Evolutionary conservation across 92 coral and sea anemone species (phyloP).

Genomic region (Phymanthus crucifer): DNA sequence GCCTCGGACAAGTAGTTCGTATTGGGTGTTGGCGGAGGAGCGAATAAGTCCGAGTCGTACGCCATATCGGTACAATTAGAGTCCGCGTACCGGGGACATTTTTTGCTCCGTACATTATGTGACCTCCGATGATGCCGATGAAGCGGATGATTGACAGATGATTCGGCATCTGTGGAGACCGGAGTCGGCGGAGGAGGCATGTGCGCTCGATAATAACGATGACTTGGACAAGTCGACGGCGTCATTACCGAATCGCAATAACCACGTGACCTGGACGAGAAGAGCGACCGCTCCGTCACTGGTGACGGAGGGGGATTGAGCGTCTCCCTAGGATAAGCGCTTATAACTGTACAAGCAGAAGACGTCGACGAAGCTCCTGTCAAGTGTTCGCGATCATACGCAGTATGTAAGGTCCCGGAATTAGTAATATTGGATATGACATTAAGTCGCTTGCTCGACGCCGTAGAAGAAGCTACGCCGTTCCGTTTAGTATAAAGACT

Average conservation of each 20-base stretch:
- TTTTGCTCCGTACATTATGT: slow-evolving; percentile 61
- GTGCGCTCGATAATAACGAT: slow-evolving; percentile 78
- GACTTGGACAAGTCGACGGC: slow-evolving; percentile 89
- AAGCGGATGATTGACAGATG: slow-evolving; percentile 59
- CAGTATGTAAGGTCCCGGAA: slow-evolving; percentile 76
- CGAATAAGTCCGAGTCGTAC: slow-evolving; percentile 80
- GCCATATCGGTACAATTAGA: slow-evolving; percentile 71
- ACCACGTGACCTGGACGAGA: slow-evolving; percentile 76
- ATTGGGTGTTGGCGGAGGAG: slow-evolving; percentile 98
- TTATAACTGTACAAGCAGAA: slow-evolving; percentile 81
- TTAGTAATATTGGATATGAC: slow-evolving; percentile 68
- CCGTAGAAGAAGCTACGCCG: slow-evolving; percentile 43
- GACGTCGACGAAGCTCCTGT: slow-evolving; percentile 94
- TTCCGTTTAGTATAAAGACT: slow-evolving; percentile 58
- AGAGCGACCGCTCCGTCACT: slow-evolving; percentile 91
- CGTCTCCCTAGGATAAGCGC: slow-evolving; percentile 81
- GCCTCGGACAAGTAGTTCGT: slow-evolving; percentile 97
- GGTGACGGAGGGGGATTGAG: slow-evolving; percentile 98
- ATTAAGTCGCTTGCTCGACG: slow-evolving; percentile 54
- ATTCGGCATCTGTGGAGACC: slow-evolving; percentile 87
- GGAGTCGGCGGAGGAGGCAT: slow-evolving; percentile 98
- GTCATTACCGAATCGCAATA: slow-evolving; percentile 83
- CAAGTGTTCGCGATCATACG: slow-evolving; percentile 85
- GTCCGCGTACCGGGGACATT: slow-evolving; percentile 52
- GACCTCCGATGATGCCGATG: slow-evolving; percentile 69